A percentile compares a stretch with the other conserved stretches of the same genome.
These are phyloP conservation scores for Delichon dasypus DNA, from an alignment of 2,797 vertebrate species.

Conservation along the genomic window DNA sequence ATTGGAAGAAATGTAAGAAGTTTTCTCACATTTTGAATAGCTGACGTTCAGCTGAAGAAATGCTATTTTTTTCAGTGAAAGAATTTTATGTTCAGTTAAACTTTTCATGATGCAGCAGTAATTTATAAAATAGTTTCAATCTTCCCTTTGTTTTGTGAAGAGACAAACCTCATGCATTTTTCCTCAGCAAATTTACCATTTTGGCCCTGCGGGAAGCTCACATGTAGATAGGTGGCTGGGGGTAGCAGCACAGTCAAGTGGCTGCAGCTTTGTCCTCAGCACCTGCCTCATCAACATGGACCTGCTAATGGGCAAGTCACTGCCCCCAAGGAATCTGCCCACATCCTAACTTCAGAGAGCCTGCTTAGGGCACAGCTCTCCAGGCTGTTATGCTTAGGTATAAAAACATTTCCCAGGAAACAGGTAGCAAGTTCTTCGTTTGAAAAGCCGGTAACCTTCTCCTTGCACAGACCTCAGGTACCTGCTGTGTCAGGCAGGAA, in stretches of 20 bases:
- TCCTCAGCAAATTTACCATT: not conserved
- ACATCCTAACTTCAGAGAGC: not conserved
- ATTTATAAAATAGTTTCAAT: not conserved
- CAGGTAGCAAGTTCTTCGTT: not conserved
- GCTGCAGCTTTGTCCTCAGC: not conserved
- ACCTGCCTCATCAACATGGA: not conserved
- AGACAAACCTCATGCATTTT: not conserved
- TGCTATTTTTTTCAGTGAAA: not conserved
- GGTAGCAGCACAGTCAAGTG: rapidly evolving
- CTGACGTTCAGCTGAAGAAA: not conserved
- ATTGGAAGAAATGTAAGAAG: not conserved
- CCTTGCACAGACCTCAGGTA: rapidly evolving
- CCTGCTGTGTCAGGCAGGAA: not conserved
- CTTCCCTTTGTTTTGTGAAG: not conserved
- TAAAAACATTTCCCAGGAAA: not conserved
- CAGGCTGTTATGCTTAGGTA: not conserved
- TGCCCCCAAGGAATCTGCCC: not conserved
- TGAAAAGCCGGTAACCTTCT: not conserved
- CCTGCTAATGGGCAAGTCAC: not conserved
- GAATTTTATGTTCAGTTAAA: not conserved
- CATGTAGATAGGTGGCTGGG: not conserved
- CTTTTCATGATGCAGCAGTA: not conserved
- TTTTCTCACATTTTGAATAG: not conserved
- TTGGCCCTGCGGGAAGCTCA: not conserved
- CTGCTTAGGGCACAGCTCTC: not conserved